Percentiles rank a stretch among this genome's conserved stretches.
Conservation (phyloP, 2,113 vertebrate species). For the Apteryx owenii region DNA sequence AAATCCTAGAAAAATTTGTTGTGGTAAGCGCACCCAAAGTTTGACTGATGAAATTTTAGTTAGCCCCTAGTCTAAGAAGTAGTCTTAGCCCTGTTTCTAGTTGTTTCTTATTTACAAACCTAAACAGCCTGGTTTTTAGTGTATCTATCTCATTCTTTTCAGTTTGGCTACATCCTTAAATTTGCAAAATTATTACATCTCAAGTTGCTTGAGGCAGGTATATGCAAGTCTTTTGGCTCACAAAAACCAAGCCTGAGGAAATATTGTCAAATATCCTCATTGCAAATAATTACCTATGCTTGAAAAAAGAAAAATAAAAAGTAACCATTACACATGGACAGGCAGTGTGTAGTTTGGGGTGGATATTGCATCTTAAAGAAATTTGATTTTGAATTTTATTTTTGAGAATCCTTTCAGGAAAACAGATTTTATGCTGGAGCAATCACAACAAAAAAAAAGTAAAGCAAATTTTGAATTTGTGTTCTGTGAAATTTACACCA, state of each 20-base stretch:
- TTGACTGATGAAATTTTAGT: not conserved
- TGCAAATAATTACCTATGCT: not conserved
- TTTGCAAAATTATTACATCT: not conserved
- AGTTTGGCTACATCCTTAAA: not conserved
- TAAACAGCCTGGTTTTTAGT: not conserved
- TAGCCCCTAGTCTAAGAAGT: not conserved
- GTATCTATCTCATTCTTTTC: not conserved
- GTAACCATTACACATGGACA: not conserved
- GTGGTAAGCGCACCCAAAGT: not conserved
- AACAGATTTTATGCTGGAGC: not conserved
- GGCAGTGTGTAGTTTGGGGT: not conserved
- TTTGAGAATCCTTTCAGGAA: not conserved
- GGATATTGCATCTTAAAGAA: not conserved
- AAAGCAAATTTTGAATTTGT: not conserved
- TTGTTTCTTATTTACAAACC: not conserved
- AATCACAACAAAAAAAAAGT: not conserved
- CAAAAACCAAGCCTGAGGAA: not conserved
- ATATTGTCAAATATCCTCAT: not conserved
- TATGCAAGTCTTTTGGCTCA: not conserved
- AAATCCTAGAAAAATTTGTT: not conserved
- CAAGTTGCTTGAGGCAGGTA: not conserved
- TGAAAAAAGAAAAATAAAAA: not conserved
- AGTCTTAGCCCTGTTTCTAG: not conserved
- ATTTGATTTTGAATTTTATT: not conserved
- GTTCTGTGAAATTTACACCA: not conserved